Percentiles rank a stretch among this genome's conserved stretches.
phyloP scores from a whole-genome alignment of 1,140 invertebrate species.

The Euglossa dilemma region DNA sequence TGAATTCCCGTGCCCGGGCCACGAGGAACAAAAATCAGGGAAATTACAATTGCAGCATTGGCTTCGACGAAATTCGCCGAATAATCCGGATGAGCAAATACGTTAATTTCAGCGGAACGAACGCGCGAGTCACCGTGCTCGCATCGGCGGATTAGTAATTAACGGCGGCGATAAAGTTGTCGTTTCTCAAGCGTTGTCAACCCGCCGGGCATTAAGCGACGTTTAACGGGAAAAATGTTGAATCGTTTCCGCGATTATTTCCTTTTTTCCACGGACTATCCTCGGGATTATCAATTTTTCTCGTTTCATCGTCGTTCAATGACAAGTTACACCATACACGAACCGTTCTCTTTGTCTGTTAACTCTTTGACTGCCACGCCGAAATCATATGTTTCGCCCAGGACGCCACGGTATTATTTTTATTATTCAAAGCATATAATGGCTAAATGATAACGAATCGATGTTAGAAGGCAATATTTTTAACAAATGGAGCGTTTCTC shows the following conservation, averaged over 20 bases:
- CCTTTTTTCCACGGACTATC: neutral
- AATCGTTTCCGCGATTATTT: neutral
- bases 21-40: too few species aligned
- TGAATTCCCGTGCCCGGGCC: too few species aligned
- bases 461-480: too few species aligned
- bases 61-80: neutral
- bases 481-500: too few species aligned
- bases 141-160: constrained; percentile 14
- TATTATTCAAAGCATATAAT: too few species aligned
- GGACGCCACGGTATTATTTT: too few species aligned
- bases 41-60: neutral
- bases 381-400: too few species aligned
- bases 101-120: neutral
- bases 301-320: neutral
- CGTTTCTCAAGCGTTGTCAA: constrained; percentile 3
- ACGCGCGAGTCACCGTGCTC: neutral
- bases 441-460: too few species aligned
- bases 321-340: neutral
- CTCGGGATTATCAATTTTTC: constrained; percentile 9
- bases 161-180: neutral
- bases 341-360: too few species aligned
- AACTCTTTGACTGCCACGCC: too few species aligned
- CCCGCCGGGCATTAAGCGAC: neutral
- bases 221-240: neutral
- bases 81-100: neutral